Evolutionary conservation across 2,888 invertebrate genomes (phyloP).

Genomic region (Mythimna albipuncta): DNA sequence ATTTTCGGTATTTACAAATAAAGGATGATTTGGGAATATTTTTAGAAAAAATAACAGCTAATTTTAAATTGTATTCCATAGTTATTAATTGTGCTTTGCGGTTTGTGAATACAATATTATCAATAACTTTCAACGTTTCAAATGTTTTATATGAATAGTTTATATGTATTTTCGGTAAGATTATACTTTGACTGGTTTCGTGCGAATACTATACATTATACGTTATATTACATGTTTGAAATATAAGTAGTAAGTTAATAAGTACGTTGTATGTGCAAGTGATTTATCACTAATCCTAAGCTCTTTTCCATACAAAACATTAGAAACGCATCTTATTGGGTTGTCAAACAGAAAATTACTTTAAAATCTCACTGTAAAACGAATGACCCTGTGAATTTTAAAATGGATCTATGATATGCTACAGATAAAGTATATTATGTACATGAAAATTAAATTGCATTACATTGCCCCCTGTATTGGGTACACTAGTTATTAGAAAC

Average conservation of each 20-base stretch:
- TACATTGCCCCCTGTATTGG: slow-evolving; percentile 40
- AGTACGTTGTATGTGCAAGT: slow-evolving; percentile 14
- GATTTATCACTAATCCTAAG: neutral
- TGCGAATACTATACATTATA: slow-evolving; percentile 5
- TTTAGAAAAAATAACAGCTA: slow-evolving; percentile 67
- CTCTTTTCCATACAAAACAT: slow-evolving; percentile 44
- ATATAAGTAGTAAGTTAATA: neutral
- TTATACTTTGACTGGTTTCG: slow-evolving; percentile 3
- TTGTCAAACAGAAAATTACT: slow-evolving; percentile 53
- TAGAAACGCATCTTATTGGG: slow-evolving; percentile 43
- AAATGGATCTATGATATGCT: slow-evolving; percentile 71
- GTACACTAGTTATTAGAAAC: slow-evolving; percentile 42
- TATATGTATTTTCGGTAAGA: slow-evolving; percentile 10
- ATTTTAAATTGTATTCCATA: slow-evolving; percentile 56
- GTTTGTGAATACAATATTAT: slow-evolving; percentile 66
- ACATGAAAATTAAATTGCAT: slow-evolving; percentile 62
- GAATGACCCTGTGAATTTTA: slow-evolving; percentile 77
- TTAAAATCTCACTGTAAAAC: slow-evolving; percentile 78
- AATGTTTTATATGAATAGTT: slow-evolving; percentile 49
- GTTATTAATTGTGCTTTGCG: slow-evolving; percentile 70
- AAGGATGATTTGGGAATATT: slow-evolving; percentile 48
- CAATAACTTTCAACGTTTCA: slow-evolving; percentile 45
- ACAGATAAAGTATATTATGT: slow-evolving; percentile 64
- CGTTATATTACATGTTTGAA: slow-evolving; percentile 1
- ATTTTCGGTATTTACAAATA: slow-evolving; percentile 60